phyloP scores from a whole-genome alignment of 2,113 vertebrate species.

The Chloropsis cyanopogon region DNA sequence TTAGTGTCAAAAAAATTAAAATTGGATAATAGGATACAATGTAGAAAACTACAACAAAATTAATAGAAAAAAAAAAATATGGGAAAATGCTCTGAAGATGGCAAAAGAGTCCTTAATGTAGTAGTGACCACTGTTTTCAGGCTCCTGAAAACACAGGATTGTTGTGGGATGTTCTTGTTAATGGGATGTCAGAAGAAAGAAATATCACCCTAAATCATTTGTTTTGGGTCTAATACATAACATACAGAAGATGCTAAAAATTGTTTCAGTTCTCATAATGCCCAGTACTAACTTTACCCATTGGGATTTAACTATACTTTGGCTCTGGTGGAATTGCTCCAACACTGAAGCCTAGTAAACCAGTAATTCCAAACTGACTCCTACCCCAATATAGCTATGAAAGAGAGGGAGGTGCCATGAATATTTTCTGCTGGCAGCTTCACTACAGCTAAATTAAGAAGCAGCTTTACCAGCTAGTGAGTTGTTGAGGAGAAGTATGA shows the following conservation, averaged over 20 bases:
- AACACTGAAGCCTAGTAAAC: not conserved
- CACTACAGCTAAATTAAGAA: not conserved
- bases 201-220: not conserved
- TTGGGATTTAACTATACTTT: not conserved
- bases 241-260: not conserved
- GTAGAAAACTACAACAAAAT: not conserved
- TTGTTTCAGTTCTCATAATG: not conserved
- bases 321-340: not conserved
- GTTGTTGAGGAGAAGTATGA: not conserved
- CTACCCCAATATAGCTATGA: not conserved
- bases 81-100: not conserved
- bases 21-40: not conserved
- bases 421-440: not conserved
- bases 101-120: not conserved
- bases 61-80: not conserved
- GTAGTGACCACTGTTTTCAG: too few relatives aligned
- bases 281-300: not conserved
- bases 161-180: not conserved
- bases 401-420: not conserved
- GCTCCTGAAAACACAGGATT: too few relatives aligned
- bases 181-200: not conserved
- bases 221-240: not conserved
- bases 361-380: not conserved
- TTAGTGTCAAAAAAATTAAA: not conserved
- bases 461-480: not conserved